Conservation (phyloP, 2,888 invertebrate species). For the Chaetogeoica ovagalla region DNA sequence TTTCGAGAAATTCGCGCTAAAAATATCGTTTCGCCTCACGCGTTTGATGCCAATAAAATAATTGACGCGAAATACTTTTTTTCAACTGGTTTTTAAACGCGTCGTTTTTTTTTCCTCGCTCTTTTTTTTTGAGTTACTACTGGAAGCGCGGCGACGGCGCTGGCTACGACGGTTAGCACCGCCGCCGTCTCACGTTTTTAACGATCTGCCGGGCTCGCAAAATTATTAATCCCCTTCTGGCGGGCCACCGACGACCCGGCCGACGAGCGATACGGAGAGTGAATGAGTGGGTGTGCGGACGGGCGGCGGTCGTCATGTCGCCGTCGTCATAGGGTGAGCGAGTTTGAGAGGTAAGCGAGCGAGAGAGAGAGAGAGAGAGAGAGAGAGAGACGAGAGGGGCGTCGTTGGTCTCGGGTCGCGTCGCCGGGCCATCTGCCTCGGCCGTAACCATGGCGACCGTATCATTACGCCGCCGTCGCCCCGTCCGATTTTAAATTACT, state of each 20-base stretch:
- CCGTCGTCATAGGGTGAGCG: not conserved
- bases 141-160: too few species aligned
- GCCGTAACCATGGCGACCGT: conserved; percentile 52
- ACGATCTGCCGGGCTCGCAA: conserved; percentile 51
- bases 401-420: conserved; percentile 48
- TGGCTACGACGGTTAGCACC: not conserved
- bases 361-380: too few species aligned
- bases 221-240: conserved; percentile 50
- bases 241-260: conserved; percentile 4
- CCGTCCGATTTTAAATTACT: conserved; percentile 46
- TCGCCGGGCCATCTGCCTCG: conserved; percentile 51
- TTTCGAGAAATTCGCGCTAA: too few species aligned
- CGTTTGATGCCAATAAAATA: too few species aligned
- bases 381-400: conserved; percentile 55
- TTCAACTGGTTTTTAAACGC: too few species aligned
- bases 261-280: not conserved
- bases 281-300: not conserved
- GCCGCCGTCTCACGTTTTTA: conserved; percentile 40
- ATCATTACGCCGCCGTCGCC: conserved; percentile 43
- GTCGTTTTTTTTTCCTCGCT: too few species aligned
- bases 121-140: too few species aligned
- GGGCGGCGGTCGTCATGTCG: conserved; percentile 28
- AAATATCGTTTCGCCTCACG: too few species aligned
- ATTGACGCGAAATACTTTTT: too few species aligned
- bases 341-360: too few species aligned